phyloP scores from a whole-genome alignment of 2,113 vertebrate genomes.

The Podiceps cristatus region DNA sequence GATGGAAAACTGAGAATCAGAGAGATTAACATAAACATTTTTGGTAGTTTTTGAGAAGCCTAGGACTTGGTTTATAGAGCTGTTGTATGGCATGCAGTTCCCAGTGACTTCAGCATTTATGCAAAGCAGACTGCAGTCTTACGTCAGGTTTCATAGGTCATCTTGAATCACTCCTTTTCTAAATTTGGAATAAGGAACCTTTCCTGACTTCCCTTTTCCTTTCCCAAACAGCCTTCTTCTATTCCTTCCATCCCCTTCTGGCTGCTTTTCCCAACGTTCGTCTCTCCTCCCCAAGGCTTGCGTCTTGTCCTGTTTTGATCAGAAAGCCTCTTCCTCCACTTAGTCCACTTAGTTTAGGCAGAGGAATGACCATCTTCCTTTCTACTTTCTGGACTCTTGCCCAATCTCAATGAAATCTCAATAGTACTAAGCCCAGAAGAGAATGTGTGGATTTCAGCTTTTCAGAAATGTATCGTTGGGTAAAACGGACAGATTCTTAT shows the following conservation, averaged over 20 bases:
- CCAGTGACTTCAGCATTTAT: slow-evolving; percentile 16
- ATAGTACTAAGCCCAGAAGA: neutral
- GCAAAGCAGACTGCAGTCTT: neutral
- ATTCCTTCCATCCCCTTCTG: neutral
- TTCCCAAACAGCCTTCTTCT: neutral
- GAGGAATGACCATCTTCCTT: neutral
- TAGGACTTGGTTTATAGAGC: neutral
- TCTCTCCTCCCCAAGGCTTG: neutral
- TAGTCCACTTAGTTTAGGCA: neutral
- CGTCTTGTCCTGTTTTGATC: neutral
- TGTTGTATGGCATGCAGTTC: neutral
- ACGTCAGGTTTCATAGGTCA: neutral
- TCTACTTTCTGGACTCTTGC: neutral
- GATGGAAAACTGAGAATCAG: slow-evolving; percentile 45
- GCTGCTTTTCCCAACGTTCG: neutral
- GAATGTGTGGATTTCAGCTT: neutral
- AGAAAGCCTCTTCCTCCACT: neutral
- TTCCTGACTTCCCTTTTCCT: neutral
- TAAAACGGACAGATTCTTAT: neutral
- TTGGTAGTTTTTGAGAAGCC: slow-evolving; percentile 4
- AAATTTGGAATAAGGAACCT: slow-evolving; percentile 43
- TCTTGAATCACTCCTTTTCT: slow-evolving; percentile 18
- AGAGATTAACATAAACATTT: neutral
- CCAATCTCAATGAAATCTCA: neutral
- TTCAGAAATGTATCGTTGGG: neutral